Evolutionary conservation across 1,140 invertebrate genomes (phyloP), one percentile per base, ranked within the genome.

Genomic region (Pomacea maculata): DNA sequence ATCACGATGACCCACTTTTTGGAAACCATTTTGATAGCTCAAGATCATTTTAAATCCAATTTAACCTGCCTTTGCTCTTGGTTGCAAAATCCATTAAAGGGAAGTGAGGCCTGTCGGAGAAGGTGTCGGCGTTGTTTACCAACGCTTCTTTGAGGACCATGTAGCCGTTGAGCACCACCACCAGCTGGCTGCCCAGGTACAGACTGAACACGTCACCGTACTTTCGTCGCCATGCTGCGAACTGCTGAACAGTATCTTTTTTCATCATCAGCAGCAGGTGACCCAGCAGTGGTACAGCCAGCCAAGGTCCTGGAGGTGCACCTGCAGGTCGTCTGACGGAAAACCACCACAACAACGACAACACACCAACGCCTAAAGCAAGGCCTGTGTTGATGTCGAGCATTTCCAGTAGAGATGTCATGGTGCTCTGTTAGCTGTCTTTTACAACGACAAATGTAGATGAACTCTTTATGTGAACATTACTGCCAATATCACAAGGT

Each of bases 131-230:
- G 21, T 84, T 80, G 83, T 87, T 8, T 1, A 85, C 82, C 29
- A 87, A 65, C 0, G 86, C 83, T 9, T 87, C 84, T 29, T 83
- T 80, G 12, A 87, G 80, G 17, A 76, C 78, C 14, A 83, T 79
- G 63, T 81, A 85, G 11, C 85, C 81, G 79, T 85, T 86, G 7
- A 86, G 29, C 0, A 85, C 79, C 17, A 87, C 83, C 15, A 81
- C 81, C 34, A 84, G 78, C 14, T 80, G 77, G 25, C 67, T 52
- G 17, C 83, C 86, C 19, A 85, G 75, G 71, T 83, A 84, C 11
- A 87, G 17, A 64, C 82, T 83, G 74, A 85, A 86, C 15, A 87
- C 75, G 55, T 87, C 83, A 15, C 86, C 86, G 77, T 86, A 84
- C 55, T 72, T 79, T 61, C 67, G 72, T 19, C 82, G 71, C 17